phyloP scores from a whole-genome alignment of 2,888 invertebrate species.

The Oxystoma pomonae region DNA sequence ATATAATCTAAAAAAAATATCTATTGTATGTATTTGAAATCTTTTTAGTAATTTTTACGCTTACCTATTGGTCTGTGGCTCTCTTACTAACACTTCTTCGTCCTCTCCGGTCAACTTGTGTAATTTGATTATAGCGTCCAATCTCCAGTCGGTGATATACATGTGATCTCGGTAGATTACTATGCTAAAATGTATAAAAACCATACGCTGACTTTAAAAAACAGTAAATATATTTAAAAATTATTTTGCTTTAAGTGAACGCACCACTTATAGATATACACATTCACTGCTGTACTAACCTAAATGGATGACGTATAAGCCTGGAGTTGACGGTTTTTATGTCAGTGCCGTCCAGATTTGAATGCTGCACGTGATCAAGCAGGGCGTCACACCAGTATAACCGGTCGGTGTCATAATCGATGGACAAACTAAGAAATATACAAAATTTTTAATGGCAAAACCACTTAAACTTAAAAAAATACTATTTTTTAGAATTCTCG shows the following conservation, averaged over 20 bases:
- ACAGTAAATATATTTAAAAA: no score
- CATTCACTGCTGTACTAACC: slow-evolving; percentile 1
- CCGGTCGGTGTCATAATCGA: slow-evolving; percentile 83
- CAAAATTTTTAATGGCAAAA: no score
- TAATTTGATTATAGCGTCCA: slow-evolving; percentile 89
- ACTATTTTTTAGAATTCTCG: no score
- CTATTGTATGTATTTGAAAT: no score
- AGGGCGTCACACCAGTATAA: slow-evolving; percentile 98
- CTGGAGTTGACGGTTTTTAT: slow-evolving; percentile 85
- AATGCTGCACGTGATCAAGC: slow-evolving; percentile 93
- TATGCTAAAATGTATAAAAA: no score
- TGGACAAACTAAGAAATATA: slow-evolving; percentile 55
- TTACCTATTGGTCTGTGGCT: slow-evolving; percentile 75
- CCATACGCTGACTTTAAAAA: no score
- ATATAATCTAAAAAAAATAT: slow-evolving; percentile 59
- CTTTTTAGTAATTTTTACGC: no score
- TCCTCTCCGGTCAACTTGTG: slow-evolving; percentile 86
- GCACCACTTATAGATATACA: not conserved
- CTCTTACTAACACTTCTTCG: slow-evolving; percentile 80
- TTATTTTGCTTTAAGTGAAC: not conserved
- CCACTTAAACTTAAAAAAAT: no score
- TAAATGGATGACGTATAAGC: slow-evolving; percentile 81
- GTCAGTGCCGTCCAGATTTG: slow-evolving; percentile 85
- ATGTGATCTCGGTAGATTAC: slow-evolving; percentile 87
- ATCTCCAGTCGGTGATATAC: slow-evolving; percentile 96